Base-by-base conservation (phyloP, 1,140 invertebrate genomes). In the Pantala flavescens region DNA sequence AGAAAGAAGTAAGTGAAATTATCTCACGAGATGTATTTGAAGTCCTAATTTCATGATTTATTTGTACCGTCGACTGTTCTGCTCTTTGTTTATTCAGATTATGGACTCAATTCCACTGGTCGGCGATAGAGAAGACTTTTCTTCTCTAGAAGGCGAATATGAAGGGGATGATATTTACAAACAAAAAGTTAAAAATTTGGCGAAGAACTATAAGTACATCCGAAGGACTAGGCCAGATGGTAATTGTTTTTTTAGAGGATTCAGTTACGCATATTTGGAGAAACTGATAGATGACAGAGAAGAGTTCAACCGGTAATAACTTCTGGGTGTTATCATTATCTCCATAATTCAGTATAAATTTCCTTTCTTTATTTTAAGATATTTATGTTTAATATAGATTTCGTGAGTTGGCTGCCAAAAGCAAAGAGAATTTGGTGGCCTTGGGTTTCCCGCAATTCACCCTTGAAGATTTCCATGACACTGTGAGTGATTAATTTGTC, bases 401-500 rank as follows among this genome's bases (percentile, higher is more conserved):
- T 84, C 88, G 88, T 80, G 90, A 92, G 79, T 85, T 96, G 78
- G 91, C 92, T 11, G 86, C 88, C 78, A 89, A 92, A 79, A 96
- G 94, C 78, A 97, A 97, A 85, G 91, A 94, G 78, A 91, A 90
- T 81, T 85, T 98, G 70, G 89, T 97, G 36, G 85, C 88, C 71
- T 84, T 98, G 80, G 96, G 96, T 71, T 98, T 97, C 85, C 93
- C 95, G 21, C 90, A 95, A 80, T 98, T 98, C 80, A 98, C 96
- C 72, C 89, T 98, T n/a, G 96, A 98, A 84, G 97, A 99, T 83
- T 98, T 99, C 85, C 94, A 98, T 86, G 96, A 98, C 79, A 97
- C 92, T 78, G 95, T 97, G 86, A 89, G 89, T 85, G 77, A 36
- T 36, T 2, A 9, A n/a, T n/a, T n/a, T n/a, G n/a, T n/a, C n/a